Evolutionary conservation across 2,888 invertebrate species (phyloP).

Genomic region (Eudasyphora cyanicolor): DNA sequence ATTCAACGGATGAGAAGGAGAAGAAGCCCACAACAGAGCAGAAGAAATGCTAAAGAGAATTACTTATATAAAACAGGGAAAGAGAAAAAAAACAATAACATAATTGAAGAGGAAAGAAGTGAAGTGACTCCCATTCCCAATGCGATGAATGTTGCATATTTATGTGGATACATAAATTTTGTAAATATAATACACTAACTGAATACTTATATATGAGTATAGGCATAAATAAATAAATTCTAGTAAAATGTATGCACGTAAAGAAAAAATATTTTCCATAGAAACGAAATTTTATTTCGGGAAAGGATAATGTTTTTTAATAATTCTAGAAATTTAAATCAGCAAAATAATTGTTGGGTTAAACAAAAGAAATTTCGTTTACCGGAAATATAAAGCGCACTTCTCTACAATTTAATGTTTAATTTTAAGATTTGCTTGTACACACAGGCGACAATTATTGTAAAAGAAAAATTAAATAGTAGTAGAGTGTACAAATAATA

Average conservation of each 20-base stretch:
- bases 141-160: neutral
- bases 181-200: conserved; percentile 24
- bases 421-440: too few species aligned
- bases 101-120: too few species aligned
- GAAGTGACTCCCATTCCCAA: neutral
- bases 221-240: conserved; percentile 12
- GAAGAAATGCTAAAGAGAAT: too few species aligned
- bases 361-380: neutral
- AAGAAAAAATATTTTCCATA: neutral
- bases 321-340: too few species aligned
- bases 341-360: too few species aligned
- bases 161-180: conserved; percentile 15
- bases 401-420: too few species aligned
- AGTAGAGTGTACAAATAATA: conserved; percentile 18
- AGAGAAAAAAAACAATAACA: too few species aligned
- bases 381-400: too few species aligned
- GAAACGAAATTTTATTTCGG: too few species aligned
- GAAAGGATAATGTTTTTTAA: too few species aligned
- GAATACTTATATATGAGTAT: too few species aligned
- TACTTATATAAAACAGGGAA: too few species aligned
- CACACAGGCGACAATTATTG: neutral
- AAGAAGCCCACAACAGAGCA: neutral
- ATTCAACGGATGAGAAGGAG: conserved; percentile 22
- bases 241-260: neutral
- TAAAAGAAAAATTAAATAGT: conserved; percentile 15